Evolutionary conservation across 2,888 invertebrate genomes (phyloP), one percentile per base, ranked within the genome.

Genomic region (Ichneumon xanthorius): DNA sequence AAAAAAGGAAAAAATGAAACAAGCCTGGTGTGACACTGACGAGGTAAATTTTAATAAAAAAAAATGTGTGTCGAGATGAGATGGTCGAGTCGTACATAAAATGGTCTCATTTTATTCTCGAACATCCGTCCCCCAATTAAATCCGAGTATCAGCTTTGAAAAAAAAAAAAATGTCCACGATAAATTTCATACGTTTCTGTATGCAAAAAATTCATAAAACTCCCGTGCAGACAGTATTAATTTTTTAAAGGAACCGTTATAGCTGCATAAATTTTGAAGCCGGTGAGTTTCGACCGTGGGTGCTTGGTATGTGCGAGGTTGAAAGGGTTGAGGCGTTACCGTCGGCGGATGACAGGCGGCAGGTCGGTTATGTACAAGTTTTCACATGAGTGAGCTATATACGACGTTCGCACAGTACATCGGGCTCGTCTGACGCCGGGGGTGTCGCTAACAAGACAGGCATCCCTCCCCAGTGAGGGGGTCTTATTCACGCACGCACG

Each of bases 361-460:
- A 63, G 6, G 63, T 33, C 63, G 63, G 63, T 63, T 63, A 79
- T 72, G 53, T 77, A 65, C 67, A 58, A 70, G 33, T 50, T 53
- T 40, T 53, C 50, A 53, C 30, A 71, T 72, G 63, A 61, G 75
- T 67, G 50, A 55, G 50, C 37, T 79, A 48, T 81, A 70, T 53
- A 53, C 67, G 45, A 65, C 33, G 75, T 75, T 76, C 37, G 76
- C 58, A 67, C 33, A 33, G 33, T 79, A 61, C 48, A 65, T 82
- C 77, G 76, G 86, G 91, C 92, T 93, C 92, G 91, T 92, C 90
- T 92, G 91, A 92, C 92, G 90, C 92, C 92, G 90, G 92, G 93
- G 93, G 93, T 93, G 93, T 93, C 91, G 92, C 93, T 94, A 94
- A 94, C 93, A 93, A 93, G 93, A 93, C 92, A 91, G 92, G 90